These are phyloP conservation scores for Leptinotarsa peninsularis DNA, from an alignment of 2,888 invertebrate species.

Conservation along the genomic window DNA sequence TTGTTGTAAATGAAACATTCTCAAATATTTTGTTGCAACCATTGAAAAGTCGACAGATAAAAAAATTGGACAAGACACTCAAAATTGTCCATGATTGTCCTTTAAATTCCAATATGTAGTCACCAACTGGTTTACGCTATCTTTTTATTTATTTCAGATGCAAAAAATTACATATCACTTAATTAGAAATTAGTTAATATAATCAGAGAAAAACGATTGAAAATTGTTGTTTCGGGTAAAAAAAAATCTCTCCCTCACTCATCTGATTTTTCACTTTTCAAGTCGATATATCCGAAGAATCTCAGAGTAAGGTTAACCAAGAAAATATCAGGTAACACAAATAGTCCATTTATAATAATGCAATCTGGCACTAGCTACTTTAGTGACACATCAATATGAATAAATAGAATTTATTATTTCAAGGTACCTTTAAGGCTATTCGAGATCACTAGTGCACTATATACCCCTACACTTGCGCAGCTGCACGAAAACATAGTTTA, in stretches of 20 bases:
- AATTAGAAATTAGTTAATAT: no score
- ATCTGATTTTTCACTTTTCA: no score
- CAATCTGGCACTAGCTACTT: slow-evolving; percentile 62
- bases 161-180: no score
- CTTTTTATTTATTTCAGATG: no score
- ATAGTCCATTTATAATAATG: slow-evolving; percentile 64
- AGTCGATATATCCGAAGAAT: not conserved
- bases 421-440: slow-evolving; percentile 67
- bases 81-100: no score
- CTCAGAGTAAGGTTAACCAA: not conserved
- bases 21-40: not conserved
- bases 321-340: not conserved
- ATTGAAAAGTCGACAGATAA: not conserved
- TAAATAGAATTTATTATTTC: slow-evolving; percentile 63
- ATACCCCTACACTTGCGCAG: slow-evolving; percentile 59
- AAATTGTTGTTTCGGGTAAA: no score
- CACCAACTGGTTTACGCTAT: no score
- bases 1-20: no score
- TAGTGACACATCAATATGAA: slow-evolving; percentile 60
- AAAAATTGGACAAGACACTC: no score
- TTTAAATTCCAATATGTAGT: no score
- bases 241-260: no score
- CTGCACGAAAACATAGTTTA: slow-evolving; percentile 56
- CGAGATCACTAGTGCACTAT: slow-evolving; percentile 67
- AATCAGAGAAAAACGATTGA: no score